These are phyloP conservation scores for Tromatobia lineatoria DNA, from an alignment of 2,888 invertebrate species.

Conservation along the genomic window DNA sequence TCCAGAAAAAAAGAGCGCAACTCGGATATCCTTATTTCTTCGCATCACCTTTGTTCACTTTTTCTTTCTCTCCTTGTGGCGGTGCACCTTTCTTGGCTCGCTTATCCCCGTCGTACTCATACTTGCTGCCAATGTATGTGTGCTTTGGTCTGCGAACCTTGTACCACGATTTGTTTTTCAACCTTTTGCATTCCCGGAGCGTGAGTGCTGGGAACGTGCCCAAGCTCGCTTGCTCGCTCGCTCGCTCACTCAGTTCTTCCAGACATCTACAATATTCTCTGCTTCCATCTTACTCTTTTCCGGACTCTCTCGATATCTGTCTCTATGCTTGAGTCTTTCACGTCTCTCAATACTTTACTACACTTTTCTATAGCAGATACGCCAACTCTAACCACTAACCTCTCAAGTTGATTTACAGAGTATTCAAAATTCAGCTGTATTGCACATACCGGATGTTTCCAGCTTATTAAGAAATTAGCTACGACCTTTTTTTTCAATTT, in stretches of 20 bases:
- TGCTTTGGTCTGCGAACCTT: slow-evolving; percentile 80
- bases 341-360: slow-evolving; percentile 52
- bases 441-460: too few species aligned
- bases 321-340: slow-evolving; percentile 15
- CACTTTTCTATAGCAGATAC: slow-evolving; percentile 20
- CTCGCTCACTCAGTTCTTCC: background rate
- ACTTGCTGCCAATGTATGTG: slow-evolving; percentile 69
- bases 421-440: too few species aligned
- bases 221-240: slow-evolving; percentile 30
- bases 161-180: slow-evolving; percentile 78
- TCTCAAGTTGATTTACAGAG: too few species aligned
- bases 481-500: too few species aligned
- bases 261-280: slow-evolving; percentile 1
- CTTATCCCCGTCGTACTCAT: slow-evolving; percentile 42
- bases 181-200: slow-evolving; percentile 82
- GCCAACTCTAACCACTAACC: slow-evolving; percentile 36
- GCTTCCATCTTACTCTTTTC: background rate
- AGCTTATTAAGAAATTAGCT: too few species aligned
- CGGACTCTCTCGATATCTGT: background rate
- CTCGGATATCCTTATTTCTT: slow-evolving; percentile 63
- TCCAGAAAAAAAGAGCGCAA: slow-evolving; percentile 31
- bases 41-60: slow-evolving; percentile 58
- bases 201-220: slow-evolving; percentile 79
- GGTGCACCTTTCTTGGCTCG: slow-evolving; percentile 20
- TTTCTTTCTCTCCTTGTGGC: slow-evolving; percentile 48